These are phyloP conservation scores for Ianthella basta DNA, from an alignment of 37 sponge, comb jelly and placozoan genomes.

Conservation along the genomic window DNA sequence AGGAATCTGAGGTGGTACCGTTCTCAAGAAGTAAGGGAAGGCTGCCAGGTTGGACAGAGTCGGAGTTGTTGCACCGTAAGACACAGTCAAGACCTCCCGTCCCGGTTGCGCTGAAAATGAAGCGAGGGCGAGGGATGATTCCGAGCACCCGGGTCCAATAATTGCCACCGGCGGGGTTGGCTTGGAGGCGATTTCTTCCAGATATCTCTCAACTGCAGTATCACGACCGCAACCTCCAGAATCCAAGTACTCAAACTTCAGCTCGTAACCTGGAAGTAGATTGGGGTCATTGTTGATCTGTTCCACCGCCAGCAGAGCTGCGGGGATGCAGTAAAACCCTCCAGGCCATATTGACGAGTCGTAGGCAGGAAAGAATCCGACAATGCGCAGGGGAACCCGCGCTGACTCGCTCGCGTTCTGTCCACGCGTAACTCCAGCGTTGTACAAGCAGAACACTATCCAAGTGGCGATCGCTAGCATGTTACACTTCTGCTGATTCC, in stretches of 20 bases:
- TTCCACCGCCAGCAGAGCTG: slow-evolving; percentile 10
- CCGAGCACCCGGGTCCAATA: slow-evolving; percentile 25
- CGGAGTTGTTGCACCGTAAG: slow-evolving; percentile 30
- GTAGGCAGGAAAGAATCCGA: not conserved
- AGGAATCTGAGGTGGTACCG: not conserved
- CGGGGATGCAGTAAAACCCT: slow-evolving; percentile 2
- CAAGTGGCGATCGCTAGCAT: no score
- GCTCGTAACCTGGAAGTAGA: not conserved
- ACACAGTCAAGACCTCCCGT: not conserved
- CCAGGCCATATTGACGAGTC: not conserved
- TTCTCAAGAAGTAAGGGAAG: slow-evolving; percentile 32
- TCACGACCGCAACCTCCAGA: not conserved
- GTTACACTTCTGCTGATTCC: no score
- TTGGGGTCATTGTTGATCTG: not conserved
- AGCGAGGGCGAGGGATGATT: slow-evolving; percentile 4
- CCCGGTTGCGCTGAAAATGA: slow-evolving; percentile 3
- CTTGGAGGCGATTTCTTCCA: not conserved
- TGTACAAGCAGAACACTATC: no score
- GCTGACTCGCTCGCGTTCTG: not conserved
- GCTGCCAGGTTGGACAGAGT: slow-evolving; percentile 7
- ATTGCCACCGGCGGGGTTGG: slow-evolving; percentile 2
- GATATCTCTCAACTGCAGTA: not conserved
- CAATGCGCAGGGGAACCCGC: not conserved
- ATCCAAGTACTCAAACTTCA: not conserved
- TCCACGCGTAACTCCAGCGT: not conserved